Evolutionary conservation across 2,113 vertebrate species (phyloP), one percentile per base, ranked within the genome.

Genomic region (Albula glossodonta): DNA sequence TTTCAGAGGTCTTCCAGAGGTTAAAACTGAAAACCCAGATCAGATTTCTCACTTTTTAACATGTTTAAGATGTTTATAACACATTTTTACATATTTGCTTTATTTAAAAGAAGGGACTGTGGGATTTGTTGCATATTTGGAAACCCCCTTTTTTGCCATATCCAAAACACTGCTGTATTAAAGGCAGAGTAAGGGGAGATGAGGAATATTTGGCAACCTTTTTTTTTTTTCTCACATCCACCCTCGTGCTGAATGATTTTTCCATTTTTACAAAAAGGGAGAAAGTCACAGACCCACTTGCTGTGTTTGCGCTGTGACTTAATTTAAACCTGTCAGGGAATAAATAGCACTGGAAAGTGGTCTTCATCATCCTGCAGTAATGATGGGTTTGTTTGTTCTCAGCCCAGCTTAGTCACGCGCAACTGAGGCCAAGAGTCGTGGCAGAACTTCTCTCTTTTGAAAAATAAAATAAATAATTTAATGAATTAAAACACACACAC

Each of bases 181-280:
- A 41, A 41, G 31, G 31, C 31, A 41, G 31, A 41, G 11, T 52
- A 56, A 57, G 80, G 74, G 41, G 25, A 11, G 11, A 41, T 63
- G 52, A 49, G 17, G 25, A 80, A 80, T 17, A 56, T 56, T 56
- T 63, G 31, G 53, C 53, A 56, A 81, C 70, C 41, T 48, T 63
- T 63, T 51, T 48, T 63, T 63, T 51, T 25, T 51, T 50, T 53
- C 15, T 63, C 81, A 79, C 81, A 78, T 50, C 81, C 49, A 60
- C 74, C 85, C 63, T 56, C 13, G 19, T 50, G 52, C 22, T 50
- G 86, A 57, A 86, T 51, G 83, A 3, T 79, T 56, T 63, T 79
- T 79, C 81, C 49, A 82, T 83, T 83, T 83, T 17, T 82, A n/a
- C 10, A 48, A 52, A 2, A 51, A n/a, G 50, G n/a, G 63, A 17